Evolutionary conservation across 2,113 vertebrate genomes (phyloP).

Genomic region (Sarotherodon lohbergeri): DNA sequence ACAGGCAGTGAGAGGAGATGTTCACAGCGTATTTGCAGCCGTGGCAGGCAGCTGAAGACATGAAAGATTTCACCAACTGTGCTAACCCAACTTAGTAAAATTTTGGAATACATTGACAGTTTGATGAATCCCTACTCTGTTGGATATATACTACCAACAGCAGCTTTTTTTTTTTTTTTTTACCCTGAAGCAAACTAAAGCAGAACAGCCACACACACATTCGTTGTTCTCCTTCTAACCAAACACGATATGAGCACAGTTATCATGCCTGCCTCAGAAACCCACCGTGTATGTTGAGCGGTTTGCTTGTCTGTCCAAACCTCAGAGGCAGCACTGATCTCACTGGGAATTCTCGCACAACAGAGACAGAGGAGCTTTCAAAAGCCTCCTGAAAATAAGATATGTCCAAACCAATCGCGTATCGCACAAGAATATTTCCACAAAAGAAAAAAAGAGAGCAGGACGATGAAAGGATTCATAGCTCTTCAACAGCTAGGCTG

Average conservation of each 20-base stretch:
- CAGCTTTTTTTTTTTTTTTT: not conserved
- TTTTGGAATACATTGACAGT: conserved; percentile 1
- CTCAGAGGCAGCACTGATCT: not conserved
- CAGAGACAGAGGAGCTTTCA: not conserved
- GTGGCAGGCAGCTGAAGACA: not conserved
- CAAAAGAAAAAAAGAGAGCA: not conserved
- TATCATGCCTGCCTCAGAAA: not conserved
- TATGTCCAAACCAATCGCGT: conserved; percentile 23
- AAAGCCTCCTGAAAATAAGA: conserved; percentile 29
- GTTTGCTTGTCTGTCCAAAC: conserved; percentile 9
- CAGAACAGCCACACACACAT: not conserved
- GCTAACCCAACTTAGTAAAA: not conserved
- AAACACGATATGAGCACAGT: not conserved
- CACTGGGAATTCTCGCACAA: not conserved
- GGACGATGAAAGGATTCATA: not conserved
- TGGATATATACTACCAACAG: not conserved
- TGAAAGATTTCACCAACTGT: conserved; percentile 10
- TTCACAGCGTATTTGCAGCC: not conserved
- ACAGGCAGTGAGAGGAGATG: not conserved
- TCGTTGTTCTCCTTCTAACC: conserved; percentile 2
- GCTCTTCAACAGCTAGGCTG: not conserved
- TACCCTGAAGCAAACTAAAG: not conserved
- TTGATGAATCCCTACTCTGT: not conserved
- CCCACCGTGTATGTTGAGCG: not conserved
- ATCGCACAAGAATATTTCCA: not conserved